phyloP scores from a whole-genome alignment of 2,888 invertebrate genomes.

The Cistogaster globosa region DNA sequence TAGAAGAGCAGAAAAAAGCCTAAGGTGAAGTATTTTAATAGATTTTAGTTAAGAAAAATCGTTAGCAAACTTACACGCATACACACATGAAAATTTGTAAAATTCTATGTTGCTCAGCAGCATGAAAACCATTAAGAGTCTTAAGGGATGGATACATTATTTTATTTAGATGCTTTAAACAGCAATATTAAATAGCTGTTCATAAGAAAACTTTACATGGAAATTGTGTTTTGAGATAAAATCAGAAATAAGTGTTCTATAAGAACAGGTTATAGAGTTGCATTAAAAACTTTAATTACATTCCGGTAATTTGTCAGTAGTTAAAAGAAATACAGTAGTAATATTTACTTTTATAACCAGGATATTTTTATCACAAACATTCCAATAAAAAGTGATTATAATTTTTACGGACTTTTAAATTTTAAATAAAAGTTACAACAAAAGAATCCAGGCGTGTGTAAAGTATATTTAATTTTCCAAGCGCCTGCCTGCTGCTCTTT shows the following conservation, averaged over 20 bases:
- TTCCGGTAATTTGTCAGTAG: no score
- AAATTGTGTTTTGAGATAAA: neutral
- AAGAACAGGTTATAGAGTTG: neutral
- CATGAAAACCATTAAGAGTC: slow-evolving; percentile 17
- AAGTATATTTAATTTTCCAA: slow-evolving; percentile 49
- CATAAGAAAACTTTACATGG: no score
- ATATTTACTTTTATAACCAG: neutral
- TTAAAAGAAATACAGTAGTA: no score
- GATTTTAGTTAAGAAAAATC: neutral
- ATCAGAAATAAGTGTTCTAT: neutral
- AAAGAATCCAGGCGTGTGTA: slow-evolving; percentile 21
- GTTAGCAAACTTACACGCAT: neutral
- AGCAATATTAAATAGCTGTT: slow-evolving; percentile 8
- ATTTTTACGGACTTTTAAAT: neutral
- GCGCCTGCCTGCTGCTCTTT: slow-evolving; percentile 4
- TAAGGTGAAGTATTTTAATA: slow-evolving; percentile 15
- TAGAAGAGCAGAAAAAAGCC: slow-evolving; percentile 4
- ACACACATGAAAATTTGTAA: neutral
- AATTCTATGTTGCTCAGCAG: neutral
- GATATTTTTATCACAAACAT: neutral
- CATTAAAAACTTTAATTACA: neutral
- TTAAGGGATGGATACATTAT: neutral
- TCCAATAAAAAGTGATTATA: neutral
- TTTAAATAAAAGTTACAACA: neutral
- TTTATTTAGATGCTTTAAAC: no score